Percentiles rank a stretch among this genome's conserved stretches.
phyloP scores from a whole-genome alignment of 2,113 vertebrate species.

The Paracanthobrama guichenoti region DNA sequence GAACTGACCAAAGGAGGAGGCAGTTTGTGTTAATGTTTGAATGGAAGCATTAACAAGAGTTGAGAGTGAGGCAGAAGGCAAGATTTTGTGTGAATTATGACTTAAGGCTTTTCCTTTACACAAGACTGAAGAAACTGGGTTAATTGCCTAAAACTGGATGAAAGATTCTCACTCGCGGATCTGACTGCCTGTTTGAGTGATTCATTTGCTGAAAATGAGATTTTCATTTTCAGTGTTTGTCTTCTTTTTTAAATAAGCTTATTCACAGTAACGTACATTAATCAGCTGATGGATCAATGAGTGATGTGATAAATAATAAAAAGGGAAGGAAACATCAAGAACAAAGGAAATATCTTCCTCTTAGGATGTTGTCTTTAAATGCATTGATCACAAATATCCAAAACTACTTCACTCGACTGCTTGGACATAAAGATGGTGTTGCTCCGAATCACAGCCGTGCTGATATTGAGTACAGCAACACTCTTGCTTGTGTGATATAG shows the following conservation, averaged over 20 bases:
- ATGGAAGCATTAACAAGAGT: neutral
- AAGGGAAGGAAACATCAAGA: neutral
- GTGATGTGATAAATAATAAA: neutral
- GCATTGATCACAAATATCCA: neutral
- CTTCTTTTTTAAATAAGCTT: constrained; percentile 13
- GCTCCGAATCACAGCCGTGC: neutral
- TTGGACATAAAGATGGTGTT: neutral
- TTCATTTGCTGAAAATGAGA: constrained; percentile 8
- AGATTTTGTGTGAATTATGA: neutral
- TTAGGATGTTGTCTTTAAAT: neutral
- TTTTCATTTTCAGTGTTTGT: neutral
- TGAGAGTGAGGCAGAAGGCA: neutral
- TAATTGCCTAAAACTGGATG: constrained; percentile 22
- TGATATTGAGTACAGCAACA: too few species aligned
- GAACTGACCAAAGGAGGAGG: too few species aligned
- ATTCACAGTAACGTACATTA: neutral
- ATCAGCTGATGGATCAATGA: neutral
- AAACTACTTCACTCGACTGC: too few species aligned
- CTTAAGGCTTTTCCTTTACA: neutral
- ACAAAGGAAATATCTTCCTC: neutral
- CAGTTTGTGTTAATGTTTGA: neutral
- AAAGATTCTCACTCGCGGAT: constrained; percentile 12
- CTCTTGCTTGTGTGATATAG: neutral
- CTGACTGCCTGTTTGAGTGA: constrained; percentile 15
- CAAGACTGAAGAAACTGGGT: constrained; percentile 17